A percentile compares a stretch with the other conserved stretches of the same genome.
Evolutionary conservation across 53 echinoderm and acorn worm species (phyloP).

Genomic region (Astropecten irregularis): DNA sequence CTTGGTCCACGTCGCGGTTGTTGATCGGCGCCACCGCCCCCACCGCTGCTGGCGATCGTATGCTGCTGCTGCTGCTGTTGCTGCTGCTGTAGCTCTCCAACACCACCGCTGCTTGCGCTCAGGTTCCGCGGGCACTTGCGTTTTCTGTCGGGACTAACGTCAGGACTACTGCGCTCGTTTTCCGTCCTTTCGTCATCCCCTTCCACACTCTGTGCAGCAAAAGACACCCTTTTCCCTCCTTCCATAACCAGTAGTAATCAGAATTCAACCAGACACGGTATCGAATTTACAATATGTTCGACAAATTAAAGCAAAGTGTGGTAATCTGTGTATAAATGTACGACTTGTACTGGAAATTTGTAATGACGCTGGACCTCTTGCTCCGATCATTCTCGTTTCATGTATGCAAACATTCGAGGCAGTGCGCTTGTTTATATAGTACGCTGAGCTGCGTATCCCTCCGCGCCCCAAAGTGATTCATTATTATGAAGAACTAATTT

Average conservation of each 20-base stretch:
- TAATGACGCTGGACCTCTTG: background rate
- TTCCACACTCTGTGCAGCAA: slow-evolving; percentile 68
- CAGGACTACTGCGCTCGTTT: slow-evolving; percentile 76
- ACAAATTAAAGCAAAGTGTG: slow-evolving; percentile 76
- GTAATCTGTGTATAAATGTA: slow-evolving; percentile 69
- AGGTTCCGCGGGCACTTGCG: slow-evolving; percentile 5
- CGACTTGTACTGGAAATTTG: background rate
- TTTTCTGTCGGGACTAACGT: slow-evolving; percentile 33
- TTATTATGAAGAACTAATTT: background rate
- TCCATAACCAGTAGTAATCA: slow-evolving; percentile 30
- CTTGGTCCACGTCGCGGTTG: slow-evolving; percentile 16
- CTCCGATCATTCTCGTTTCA: slow-evolving; percentile 23
- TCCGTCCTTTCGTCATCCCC: slow-evolving; percentile 94
- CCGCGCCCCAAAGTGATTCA: background rate
- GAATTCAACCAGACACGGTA: slow-evolving; percentile 83
- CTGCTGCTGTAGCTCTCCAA: background rate
- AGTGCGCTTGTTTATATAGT: background rate
- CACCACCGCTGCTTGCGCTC: background rate
- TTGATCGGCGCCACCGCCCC: slow-evolving; percentile 23
- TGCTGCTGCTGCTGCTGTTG: background rate
- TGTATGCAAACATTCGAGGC: background rate
- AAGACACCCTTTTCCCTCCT: slow-evolving; percentile 48
- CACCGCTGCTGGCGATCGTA: too few relatives aligned
- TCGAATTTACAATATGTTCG: slow-evolving; percentile 84
- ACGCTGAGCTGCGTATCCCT: background rate